A percentile compares a stretch with the other conserved stretches of the same genome.
Conservation (phyloP, 2,888 invertebrate species). For the Drosophila basisetae region DNA sequence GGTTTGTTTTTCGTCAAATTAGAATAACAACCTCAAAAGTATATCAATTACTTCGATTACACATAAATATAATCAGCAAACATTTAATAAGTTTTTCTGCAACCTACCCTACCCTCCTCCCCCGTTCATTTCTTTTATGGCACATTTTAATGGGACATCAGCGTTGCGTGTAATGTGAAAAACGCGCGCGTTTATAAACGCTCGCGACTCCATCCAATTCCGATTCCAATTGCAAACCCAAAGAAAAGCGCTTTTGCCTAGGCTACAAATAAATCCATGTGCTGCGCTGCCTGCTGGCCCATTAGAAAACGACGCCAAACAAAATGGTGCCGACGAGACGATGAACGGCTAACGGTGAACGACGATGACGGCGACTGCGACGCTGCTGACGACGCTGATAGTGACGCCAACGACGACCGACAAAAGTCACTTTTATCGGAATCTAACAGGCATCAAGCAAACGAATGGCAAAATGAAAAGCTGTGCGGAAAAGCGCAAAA, state of each 20-base stretch:
- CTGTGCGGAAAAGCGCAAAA: conserved; percentile 26
- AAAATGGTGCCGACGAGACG: conserved; percentile 72
- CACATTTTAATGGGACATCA: conserved; percentile 29
- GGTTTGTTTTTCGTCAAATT: neutral
- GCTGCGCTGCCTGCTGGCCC: conserved; percentile 77
- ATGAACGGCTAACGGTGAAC: conserved; percentile 23
- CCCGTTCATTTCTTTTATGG: conserved; percentile 3
- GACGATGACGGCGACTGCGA: conserved; percentile 19
- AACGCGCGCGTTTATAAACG: conserved; percentile 57
- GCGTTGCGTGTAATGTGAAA: conserved; percentile 21
- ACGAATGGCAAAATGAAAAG: conserved; percentile 52
- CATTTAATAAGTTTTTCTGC: neutral
- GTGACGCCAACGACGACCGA: conserved; percentile 57
- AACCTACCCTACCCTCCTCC: neutral
- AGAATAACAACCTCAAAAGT: neutral
- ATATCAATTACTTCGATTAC: neutral
- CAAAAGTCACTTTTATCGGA: conserved; percentile 83
- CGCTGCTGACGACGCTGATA: conserved; percentile 24
- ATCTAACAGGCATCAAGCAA: conserved; percentile 79
- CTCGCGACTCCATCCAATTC: conserved; percentile 1
- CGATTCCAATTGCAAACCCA: neutral
- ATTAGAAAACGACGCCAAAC: conserved; percentile 80
- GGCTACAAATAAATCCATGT: conserved; percentile 51
- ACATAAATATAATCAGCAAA: neutral
- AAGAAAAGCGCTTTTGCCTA: conserved; percentile 23